Conservation (phyloP, 1,140 invertebrate species). For the Sarcophaga peregrina region DNA sequence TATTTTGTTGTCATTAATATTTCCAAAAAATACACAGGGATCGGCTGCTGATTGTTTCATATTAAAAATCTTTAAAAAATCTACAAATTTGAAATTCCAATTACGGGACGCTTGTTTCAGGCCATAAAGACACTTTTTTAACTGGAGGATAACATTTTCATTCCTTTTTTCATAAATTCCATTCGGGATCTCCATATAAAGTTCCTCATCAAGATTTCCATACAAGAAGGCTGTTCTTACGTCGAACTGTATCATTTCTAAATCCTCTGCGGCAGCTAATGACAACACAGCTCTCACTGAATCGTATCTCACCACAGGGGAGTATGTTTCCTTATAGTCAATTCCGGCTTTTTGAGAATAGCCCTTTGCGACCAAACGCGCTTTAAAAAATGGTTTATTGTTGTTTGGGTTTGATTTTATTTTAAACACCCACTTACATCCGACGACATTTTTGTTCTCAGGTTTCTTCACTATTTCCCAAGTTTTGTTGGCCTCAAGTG, state of each 20-base stretch:
- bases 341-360: conserved; percentile 54
- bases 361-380: too few relatives aligned
- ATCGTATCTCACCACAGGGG: conserved; percentile 44
- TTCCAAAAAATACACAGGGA: too few relatives aligned
- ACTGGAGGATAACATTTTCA: background rate
- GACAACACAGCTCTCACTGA: conserved; percentile 50
- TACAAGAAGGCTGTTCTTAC: background rate
- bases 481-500: too few relatives aligned
- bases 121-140: background rate
- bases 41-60: too few relatives aligned
- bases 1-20: conserved; percentile 60
- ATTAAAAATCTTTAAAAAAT: conserved; percentile 55
- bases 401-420: too few relatives aligned
- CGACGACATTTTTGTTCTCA: too few relatives aligned
- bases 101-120: background rate
- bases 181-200: conserved; percentile 12
- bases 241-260: conserved; percentile 38
- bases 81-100: background rate
- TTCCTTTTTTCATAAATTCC: background rate
- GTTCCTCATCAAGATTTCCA: background rate
- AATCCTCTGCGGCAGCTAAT: conserved; percentile 41
- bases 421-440: conserved; percentile 54
- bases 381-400: too few relatives aligned
- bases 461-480: too few relatives aligned
- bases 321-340: conserved; percentile 55